phyloP scores from a whole-genome alignment of 1,140 invertebrate genomes.

The Eriocheir sinensis region DNA sequence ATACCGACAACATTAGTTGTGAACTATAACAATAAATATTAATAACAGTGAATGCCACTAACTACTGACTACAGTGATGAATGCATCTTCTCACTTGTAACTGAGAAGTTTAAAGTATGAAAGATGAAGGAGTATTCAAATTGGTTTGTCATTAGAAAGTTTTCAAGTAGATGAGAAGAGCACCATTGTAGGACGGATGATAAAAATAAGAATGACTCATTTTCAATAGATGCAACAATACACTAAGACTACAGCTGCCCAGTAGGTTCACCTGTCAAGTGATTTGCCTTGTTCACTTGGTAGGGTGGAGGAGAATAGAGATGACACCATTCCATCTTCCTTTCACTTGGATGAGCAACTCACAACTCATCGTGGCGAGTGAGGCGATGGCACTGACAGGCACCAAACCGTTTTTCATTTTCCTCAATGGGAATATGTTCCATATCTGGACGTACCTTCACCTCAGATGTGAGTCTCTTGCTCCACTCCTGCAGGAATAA shows the following conservation, averaged over 20 bases:
- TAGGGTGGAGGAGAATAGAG: neutral
- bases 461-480: constrained; percentile 85
- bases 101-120: neutral
- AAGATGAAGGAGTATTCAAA: neutral
- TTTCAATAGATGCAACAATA: neutral
- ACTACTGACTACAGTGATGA: neutral
- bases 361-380: constrained; percentile 76
- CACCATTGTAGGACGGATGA: neutral
- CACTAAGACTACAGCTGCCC: neutral
- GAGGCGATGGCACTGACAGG: constrained; percentile 76
- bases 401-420: constrained; percentile 78
- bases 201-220: neutral
- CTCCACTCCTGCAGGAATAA: constrained; percentile 87
- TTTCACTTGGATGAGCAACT: neutral
- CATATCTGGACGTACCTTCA: constrained; percentile 87
- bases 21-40: too few relatives aligned
- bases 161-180: neutral
- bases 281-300: neutral
- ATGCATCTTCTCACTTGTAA: neutral
- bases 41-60: too few relatives aligned
- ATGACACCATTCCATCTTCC: neutral
- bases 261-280: neutral
- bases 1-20: too few relatives aligned
- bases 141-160: neutral
- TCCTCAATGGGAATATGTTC: constrained; percentile 87